These are phyloP conservation scores for Oscheius sp. DNA, from an alignment of 2,888 invertebrate species.

Conservation along the genomic window DNA sequence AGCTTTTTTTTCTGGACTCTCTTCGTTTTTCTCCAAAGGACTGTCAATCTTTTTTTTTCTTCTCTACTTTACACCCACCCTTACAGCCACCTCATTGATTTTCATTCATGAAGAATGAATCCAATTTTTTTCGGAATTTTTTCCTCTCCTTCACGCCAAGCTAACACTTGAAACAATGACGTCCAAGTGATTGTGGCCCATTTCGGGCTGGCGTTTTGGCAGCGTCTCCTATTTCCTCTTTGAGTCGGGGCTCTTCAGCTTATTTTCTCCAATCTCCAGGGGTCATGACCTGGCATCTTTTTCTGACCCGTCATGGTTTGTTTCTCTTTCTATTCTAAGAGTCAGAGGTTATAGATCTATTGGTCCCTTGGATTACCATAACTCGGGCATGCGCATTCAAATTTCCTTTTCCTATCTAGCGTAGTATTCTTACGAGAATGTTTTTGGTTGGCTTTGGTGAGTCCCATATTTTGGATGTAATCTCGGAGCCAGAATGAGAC, in stretches of 20 bases:
- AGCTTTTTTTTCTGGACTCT: conserved; percentile 22
- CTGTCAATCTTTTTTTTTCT: not conserved
- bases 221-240: conserved; percentile 19
- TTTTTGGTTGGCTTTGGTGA: no score
- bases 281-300: conserved; percentile 8
- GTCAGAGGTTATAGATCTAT: not conserved
- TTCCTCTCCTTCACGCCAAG: no score
- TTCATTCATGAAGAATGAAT: not conserved
- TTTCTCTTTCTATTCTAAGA: not conserved
- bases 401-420: not conserved
- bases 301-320: not conserved
- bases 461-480: conserved; percentile 17
- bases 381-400: conserved; percentile 1
- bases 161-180: not conserved
- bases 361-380: conserved; percentile 1
- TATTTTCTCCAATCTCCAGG: not conserved
- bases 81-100: not conserved
- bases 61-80: not conserved
- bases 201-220: not conserved
- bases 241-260: not conserved
- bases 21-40: no score
- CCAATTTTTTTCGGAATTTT: not conserved
- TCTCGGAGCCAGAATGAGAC: conserved; percentile 18
- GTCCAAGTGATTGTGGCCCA: not conserved
- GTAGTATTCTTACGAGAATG: no score